Conservation (phyloP, 1,140 invertebrate species). For the Zaprionus inermis region DNA sequence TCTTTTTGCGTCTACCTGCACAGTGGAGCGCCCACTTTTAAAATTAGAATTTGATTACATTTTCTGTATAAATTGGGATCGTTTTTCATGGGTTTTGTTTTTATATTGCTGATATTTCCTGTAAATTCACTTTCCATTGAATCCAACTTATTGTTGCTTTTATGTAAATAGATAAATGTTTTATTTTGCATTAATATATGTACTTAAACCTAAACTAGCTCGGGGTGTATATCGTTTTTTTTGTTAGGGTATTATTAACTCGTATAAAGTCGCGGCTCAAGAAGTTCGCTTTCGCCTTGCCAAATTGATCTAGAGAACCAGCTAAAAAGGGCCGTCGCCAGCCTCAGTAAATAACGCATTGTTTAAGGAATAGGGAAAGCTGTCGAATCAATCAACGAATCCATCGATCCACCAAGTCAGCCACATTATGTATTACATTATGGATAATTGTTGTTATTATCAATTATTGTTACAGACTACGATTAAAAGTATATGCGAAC, state of each 20-base stretch:
- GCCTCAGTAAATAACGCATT: slow-evolving; percentile 34
- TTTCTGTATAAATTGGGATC: background rate
- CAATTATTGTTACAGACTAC: slow-evolving; percentile 28
- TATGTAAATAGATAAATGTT: slow-evolving; percentile 33
- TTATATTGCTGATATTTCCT: background rate
- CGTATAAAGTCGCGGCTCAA: slow-evolving; percentile 35
- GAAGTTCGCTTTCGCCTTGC: slow-evolving; percentile 52
- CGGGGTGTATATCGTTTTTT: slow-evolving; percentile 3
- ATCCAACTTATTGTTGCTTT: background rate
- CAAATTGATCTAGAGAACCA: slow-evolving; percentile 66
- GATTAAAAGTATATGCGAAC: slow-evolving; percentile 95
- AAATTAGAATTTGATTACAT: background rate
- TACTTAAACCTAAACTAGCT: slow-evolving; percentile 34
- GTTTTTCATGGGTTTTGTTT: background rate
- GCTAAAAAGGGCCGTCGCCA: slow-evolving; percentile 32
- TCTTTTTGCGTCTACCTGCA: background rate
- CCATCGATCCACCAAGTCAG: slow-evolving; percentile 3
- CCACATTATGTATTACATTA: slow-evolving; percentile 26
- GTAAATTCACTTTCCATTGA: background rate
- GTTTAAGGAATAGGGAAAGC: slow-evolving; percentile 58
- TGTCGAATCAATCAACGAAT: slow-evolving; percentile 17
- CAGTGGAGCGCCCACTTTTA: slow-evolving; percentile 14
- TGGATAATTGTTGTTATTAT: slow-evolving; percentile 45
- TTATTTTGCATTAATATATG: slow-evolving; percentile 31
- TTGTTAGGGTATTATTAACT: slow-evolving; percentile 18